phyloP scores from a whole-genome alignment of 1,140 invertebrate species.

The Planococcus citri region DNA sequence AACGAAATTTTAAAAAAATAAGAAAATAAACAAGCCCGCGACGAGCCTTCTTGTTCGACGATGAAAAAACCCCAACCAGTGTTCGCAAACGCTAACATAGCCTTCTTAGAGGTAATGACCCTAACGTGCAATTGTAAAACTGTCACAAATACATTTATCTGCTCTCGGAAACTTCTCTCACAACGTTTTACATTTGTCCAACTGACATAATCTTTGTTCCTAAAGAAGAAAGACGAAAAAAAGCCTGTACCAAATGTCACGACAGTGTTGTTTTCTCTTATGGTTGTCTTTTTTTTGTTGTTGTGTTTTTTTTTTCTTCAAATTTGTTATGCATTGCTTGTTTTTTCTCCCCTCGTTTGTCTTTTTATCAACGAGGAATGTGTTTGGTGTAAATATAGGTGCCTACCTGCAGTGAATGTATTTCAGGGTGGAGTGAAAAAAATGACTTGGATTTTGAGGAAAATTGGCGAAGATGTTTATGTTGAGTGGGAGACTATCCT shows the following conservation, averaged over 20 bases:
- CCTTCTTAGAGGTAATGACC: neutral
- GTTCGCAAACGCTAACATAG: neutral
- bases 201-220: slow-evolving; percentile 2
- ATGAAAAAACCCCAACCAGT: neutral
- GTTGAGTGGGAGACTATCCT: too few relatives aligned
- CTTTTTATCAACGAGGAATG: too few relatives aligned
- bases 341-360: too few relatives aligned
- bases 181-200: slow-evolving; percentile 7
- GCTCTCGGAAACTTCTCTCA: neutral
- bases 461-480: too few relatives aligned
- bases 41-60: too few relatives aligned
- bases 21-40: too few relatives aligned
- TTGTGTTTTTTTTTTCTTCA: neutral
- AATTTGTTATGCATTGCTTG: too few relatives aligned
- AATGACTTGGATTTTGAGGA: too few relatives aligned
- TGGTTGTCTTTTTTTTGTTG: neutral
- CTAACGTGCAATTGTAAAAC: neutral
- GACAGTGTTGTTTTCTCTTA: neutral
- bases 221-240: too few relatives aligned
- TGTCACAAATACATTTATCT: slow-evolving; percentile 3
- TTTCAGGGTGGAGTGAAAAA: too few relatives aligned
- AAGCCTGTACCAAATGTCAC: neutral
- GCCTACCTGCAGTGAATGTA: too few relatives aligned
- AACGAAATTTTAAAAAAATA: neutral
- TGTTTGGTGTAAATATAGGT: too few relatives aligned